Percentiles rank a stretch among this genome's conserved stretches.
Conservation (phyloP, 2,797 vertebrate species). For the Manis javanica region DNA sequence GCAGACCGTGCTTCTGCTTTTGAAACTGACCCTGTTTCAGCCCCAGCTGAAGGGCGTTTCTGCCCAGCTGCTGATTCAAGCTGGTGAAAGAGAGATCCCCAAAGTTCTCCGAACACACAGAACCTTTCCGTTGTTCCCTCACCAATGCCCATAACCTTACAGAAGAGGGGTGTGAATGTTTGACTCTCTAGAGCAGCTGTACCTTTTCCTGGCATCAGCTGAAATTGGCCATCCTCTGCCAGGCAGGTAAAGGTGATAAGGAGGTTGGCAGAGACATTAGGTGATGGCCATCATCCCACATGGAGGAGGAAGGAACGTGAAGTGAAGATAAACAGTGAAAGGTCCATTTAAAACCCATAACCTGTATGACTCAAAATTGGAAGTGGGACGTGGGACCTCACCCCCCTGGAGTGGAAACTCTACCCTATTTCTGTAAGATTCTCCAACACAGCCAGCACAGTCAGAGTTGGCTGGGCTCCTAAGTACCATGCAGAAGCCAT, state of each 20-base stretch:
- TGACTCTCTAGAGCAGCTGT: slow-evolving; percentile 29
- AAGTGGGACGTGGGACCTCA: background rate
- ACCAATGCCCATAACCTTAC: slow-evolving; percentile 13
- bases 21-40: background rate
- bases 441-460: background rate
- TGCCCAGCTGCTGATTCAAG: background rate
- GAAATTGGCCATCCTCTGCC: slow-evolving; percentile 70
- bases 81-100: background rate
- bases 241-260: slow-evolving; percentile 77
- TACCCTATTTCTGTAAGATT: background rate
- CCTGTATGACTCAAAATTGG: background rate
- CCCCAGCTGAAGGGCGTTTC: background rate
- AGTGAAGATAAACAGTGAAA: slow-evolving; percentile 70
- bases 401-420: background rate
- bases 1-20: background rate
- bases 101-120: background rate
- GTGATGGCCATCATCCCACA: slow-evolving; percentile 75
- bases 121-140: background rate
- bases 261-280: slow-evolving; percentile 80
- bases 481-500: slow-evolving; percentile 55
- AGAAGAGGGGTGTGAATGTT: slow-evolving; percentile 14
- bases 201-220: slow-evolving; percentile 49
- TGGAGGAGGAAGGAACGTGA: slow-evolving; percentile 62
- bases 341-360: slow-evolving; percentile 59
- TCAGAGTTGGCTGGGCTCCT: slow-evolving; percentile 61